Percentiles rank a stretch among this genome's conserved stretches.
These are phyloP conservation scores for Zosterops pallidus DNA, from an alignment of 2,113 vertebrate genomes.

Conservation along the genomic window DNA sequence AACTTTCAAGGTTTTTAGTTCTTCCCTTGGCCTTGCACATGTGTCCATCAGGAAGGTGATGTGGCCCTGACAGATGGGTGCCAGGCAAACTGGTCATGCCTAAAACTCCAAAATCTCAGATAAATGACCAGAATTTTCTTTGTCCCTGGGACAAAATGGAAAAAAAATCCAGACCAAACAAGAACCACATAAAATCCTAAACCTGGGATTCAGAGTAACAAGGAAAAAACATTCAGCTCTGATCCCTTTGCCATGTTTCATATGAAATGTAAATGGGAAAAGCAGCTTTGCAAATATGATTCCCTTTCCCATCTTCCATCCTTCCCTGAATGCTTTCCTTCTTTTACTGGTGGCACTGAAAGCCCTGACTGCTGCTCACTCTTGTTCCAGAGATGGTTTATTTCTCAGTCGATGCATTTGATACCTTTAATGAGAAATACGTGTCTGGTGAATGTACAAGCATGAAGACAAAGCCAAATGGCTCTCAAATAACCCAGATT, in stretches of 20 bases:
- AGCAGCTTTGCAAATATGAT: not conserved
- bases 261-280: not conserved
- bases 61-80: accelerated
- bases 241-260: not conserved
- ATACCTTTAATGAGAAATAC: not conserved
- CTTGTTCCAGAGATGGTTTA: not conserved
- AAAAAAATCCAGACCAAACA: not conserved
- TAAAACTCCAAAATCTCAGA: not conserved
- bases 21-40: not conserved
- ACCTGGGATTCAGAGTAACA: not conserved
- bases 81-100: not conserved
- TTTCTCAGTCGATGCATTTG: not conserved
- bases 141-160: not conserved
- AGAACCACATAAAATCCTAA: not conserved
- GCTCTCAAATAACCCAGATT: not conserved
- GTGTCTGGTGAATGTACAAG: not conserved
- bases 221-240: not conserved
- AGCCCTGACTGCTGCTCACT: not conserved
- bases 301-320: not conserved
- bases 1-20: not conserved
- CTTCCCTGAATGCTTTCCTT: not conserved
- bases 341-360: not conserved
- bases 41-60: not conserved
- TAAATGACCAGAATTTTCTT: not conserved
- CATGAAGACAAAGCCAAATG: not conserved